Conservation (phyloP, 2,888 invertebrate genomes). For the Lepetodrilus schrolli region DNA sequence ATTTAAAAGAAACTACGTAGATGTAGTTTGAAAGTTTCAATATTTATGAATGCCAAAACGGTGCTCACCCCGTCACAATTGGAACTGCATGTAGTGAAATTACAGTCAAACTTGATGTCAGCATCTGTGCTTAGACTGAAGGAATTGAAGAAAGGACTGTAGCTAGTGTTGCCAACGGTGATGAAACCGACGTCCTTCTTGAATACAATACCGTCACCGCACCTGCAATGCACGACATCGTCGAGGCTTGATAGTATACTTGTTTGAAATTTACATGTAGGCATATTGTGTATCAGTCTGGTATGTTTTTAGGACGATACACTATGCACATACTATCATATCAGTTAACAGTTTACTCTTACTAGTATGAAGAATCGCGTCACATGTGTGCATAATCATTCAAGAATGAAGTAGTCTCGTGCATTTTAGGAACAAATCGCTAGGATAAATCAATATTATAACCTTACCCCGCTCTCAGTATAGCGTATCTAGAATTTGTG, state of each 20-base stretch:
- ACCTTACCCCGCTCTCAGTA: conserved; percentile 2
- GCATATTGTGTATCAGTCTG: neutral
- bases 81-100: neutral
- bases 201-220: conserved; percentile 2
- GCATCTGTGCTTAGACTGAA: neutral
- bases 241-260: neutral
- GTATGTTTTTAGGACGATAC: neutral
- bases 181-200: neutral
- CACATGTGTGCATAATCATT: no score
- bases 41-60: no score
- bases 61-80: conserved; percentile 16
- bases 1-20: no score
- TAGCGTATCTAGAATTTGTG: neutral
- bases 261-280: neutral
- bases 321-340: neutral
- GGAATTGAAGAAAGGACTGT: neutral
- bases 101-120: conserved; percentile 1
- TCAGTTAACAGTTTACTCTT: no score
- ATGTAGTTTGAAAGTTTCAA: no score
- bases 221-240: neutral
- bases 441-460: no score
- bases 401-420: no score
- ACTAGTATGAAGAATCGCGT: no score
- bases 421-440: no score
- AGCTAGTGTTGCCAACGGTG: neutral